Conservation (phyloP, 2,797 vertebrate species). For the Macropus fuliginosus region DNA sequence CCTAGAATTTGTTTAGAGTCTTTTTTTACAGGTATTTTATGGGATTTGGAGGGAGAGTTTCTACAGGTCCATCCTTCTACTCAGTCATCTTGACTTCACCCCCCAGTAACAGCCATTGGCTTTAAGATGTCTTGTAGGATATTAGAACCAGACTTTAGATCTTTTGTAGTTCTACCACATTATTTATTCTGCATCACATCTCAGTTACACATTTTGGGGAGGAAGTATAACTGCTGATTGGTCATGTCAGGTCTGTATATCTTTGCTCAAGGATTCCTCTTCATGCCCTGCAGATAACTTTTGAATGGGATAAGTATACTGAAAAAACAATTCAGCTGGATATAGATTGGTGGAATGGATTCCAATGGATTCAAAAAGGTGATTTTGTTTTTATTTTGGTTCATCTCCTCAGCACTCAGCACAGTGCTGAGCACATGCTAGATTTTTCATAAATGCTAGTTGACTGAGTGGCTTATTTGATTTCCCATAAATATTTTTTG, state of each 20-base stretch:
- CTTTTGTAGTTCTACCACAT: not conserved
- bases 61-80: too few species aligned
- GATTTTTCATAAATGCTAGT: not conserved
- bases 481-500: not conserved
- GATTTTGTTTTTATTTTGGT: not conserved
- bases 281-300: not conserved
- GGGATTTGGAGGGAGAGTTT: too few species aligned
- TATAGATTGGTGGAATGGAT: not conserved
- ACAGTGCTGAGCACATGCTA: not conserved
- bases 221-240: not conserved
- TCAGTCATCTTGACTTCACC: too few species aligned
- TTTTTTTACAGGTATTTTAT: too few species aligned
- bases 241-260: not conserved
- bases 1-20: too few species aligned
- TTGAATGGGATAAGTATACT: not conserved
- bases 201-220: not conserved
- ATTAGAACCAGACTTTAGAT: not conserved
- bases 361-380: not conserved
- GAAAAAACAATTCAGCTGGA: not conserved
- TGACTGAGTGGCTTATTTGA: not conserved
- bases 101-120: not conserved
- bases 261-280: not conserved
- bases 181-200: not conserved
- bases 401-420: not conserved
- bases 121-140: not conserved